Evolutionary conservation across 2,888 invertebrate genomes (phyloP).

Genomic region (Meiosimyza platycephala): DNA sequence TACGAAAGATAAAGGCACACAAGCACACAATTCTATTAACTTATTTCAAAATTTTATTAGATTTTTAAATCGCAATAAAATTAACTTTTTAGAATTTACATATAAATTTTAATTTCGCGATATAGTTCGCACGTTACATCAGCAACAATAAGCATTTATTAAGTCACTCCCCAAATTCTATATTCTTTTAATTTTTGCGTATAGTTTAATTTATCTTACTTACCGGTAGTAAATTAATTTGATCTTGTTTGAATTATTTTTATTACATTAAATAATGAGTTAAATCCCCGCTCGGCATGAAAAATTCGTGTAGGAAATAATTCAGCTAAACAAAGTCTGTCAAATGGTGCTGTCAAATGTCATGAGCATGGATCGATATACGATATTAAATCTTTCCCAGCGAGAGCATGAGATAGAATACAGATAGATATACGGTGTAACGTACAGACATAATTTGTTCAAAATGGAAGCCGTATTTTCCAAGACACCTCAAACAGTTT

Average conservation of each 20-base stretch:
- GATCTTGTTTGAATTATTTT: constrained; percentile 26
- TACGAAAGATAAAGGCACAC: constrained; percentile 26
- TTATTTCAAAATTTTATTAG: not conserved
- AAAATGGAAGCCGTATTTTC: too few species aligned
- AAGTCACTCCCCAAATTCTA: constrained; percentile 22
- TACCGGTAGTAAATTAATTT: constrained; percentile 37
- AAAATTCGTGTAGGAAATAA: constrained; percentile 40
- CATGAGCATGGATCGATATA: constrained; percentile 19
- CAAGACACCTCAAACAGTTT: too few species aligned
- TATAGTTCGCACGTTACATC: constrained; percentile 31
- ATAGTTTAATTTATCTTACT: constrained; percentile 24
- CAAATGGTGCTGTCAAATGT: constrained; percentile 5
- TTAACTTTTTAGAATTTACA: not conserved
- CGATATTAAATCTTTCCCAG: not conserved
- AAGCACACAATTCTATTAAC: constrained; percentile 27
- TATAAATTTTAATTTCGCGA: not conserved
- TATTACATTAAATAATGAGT: constrained; percentile 25
- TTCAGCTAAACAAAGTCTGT: constrained; percentile 8
- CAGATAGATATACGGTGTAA: too few species aligned
- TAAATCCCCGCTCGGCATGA: constrained; percentile 34
- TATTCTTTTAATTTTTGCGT: constrained; percentile 16
- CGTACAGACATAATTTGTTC: too few species aligned
- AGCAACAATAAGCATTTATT: constrained; percentile 17
- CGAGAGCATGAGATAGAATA: too few species aligned
- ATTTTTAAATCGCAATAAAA: not conserved